Conservation (phyloP, 2,888 invertebrate species). For the Oconnorella tubifera region DNA sequence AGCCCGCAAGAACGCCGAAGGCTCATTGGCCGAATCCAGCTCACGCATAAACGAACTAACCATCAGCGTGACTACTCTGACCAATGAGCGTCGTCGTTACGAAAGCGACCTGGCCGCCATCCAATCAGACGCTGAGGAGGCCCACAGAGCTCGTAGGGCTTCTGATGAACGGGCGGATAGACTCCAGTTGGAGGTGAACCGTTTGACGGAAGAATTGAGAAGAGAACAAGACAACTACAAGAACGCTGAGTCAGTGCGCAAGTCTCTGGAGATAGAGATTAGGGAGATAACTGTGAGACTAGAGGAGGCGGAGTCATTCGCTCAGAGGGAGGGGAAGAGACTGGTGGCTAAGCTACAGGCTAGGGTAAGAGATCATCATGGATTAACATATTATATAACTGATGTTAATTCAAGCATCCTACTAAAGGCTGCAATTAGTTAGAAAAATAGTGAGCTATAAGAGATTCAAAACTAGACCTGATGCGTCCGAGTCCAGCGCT, state of each 20-base stretch:
- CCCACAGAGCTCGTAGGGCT: slow-evolving; percentile 57
- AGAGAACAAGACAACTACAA: slow-evolving; percentile 58
- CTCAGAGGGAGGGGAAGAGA: slow-evolving; percentile 55
- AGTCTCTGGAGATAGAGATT: slow-evolving; percentile 56
- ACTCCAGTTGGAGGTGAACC: slow-evolving; percentile 47
- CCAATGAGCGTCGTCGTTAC: slow-evolving; percentile 87
- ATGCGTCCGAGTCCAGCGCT: too few species aligned
- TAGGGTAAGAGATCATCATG: too few species aligned
- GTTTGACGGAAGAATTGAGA: slow-evolving; percentile 53
- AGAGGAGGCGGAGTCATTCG: slow-evolving; percentile 56
- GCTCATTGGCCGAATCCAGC: slow-evolving; percentile 79
- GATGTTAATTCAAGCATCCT: not conserved
- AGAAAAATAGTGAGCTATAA: too few species aligned
- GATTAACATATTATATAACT: not conserved
- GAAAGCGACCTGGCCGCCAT: slow-evolving; percentile 87
- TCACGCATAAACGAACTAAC: slow-evolving; percentile 90
- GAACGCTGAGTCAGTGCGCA: slow-evolving; percentile 56
- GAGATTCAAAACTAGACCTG: too few species aligned
- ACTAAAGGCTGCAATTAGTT: too few species aligned
- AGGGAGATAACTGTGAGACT: slow-evolving; percentile 55
- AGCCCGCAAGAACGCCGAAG: slow-evolving; percentile 56
- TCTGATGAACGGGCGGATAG: slow-evolving; percentile 34
- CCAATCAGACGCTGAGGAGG: slow-evolving; percentile 95
- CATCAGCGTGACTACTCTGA: slow-evolving; percentile 89
- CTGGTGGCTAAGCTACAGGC: slow-evolving; percentile 55